Conservation (phyloP, 2,888 invertebrate genomes). For the Zygothrica quintamaculata region DNA sequence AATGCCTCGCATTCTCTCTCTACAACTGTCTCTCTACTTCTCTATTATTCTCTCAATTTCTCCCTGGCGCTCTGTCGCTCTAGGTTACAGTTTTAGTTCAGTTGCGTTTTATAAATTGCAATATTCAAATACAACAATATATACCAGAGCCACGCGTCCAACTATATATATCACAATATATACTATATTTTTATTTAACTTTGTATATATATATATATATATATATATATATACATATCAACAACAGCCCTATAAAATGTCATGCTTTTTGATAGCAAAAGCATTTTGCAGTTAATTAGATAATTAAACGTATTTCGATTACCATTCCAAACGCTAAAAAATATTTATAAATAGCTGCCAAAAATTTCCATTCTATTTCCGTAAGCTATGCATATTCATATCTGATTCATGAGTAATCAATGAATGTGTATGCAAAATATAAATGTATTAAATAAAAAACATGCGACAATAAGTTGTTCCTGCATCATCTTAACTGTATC, state of each 20-base stretch:
- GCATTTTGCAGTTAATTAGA: not conserved
- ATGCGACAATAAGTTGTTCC: too few relatives aligned
- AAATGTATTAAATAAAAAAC: too few relatives aligned
- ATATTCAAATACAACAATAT: slow-evolving; percentile 51
- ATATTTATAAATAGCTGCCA: too few relatives aligned
- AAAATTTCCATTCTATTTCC: too few relatives aligned
- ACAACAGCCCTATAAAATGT: not conserved
- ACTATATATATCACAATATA: too few relatives aligned
- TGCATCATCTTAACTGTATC: too few relatives aligned
- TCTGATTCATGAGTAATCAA: too few relatives aligned
- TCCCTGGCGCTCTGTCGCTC: slow-evolving; percentile 1
- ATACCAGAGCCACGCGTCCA: slow-evolving; percentile 35
- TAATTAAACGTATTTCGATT: too few relatives aligned
- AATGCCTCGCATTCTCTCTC: slow-evolving; percentile 5
- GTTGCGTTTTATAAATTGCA: slow-evolving; percentile 66
- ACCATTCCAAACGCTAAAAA: too few relatives aligned
- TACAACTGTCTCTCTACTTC: slow-evolving; percentile 5
- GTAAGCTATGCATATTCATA: too few relatives aligned
- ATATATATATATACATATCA: slow-evolving; percentile 11
- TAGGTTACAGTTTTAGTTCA: not conserved
- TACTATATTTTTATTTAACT: too few relatives aligned
- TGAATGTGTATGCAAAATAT: too few relatives aligned
- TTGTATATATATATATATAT: not conserved
- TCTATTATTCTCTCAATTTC: not conserved
- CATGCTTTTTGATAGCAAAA: not conserved